These are phyloP conservation scores for Seira musarum DNA, from an alignment of 2,888 invertebrate species.

Conservation along the genomic window DNA sequence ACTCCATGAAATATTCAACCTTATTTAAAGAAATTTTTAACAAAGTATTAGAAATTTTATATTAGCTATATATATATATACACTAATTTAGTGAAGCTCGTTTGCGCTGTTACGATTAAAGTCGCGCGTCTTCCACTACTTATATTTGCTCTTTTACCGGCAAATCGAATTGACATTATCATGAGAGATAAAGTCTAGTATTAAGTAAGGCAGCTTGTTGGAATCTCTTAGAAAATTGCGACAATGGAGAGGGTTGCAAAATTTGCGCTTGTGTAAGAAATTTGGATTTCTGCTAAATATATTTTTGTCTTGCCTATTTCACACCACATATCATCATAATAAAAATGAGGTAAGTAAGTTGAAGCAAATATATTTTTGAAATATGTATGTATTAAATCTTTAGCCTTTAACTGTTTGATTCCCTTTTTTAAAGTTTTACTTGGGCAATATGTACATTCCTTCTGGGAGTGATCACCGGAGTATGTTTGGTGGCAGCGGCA, in stretches of 20 bases:
- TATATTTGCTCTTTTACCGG: not conserved
- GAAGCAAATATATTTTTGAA: no score
- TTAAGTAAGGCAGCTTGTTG: not conserved
- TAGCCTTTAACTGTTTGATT: no score
- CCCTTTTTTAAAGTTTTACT: slow-evolving; percentile 46
- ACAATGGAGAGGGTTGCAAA: no score
- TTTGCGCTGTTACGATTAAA: not conserved
- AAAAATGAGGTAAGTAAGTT: not conserved
- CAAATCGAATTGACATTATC: slow-evolving; percentile 2
- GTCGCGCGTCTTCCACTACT: not conserved
- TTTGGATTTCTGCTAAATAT: not conserved
- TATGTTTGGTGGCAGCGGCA: slow-evolving; percentile 60
- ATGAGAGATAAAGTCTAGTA: slow-evolving; percentile 15
- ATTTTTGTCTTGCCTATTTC: not conserved
- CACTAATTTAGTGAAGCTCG: no score
- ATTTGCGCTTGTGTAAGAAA: no score
- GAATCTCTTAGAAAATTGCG: not conserved
- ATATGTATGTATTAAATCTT: no score
- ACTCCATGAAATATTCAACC: no score
- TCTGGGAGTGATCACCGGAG: slow-evolving; percentile 65
- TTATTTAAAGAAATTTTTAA: no score
- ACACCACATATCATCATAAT: not conserved
- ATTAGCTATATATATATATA: no score
- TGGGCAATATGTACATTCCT: slow-evolving; percentile 64
- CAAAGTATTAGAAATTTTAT: no score